Evolutionary conservation across 2,888 invertebrate genomes (phyloP), one percentile per base, ranked within the genome.

Genomic region (Cotesia congregata): DNA sequence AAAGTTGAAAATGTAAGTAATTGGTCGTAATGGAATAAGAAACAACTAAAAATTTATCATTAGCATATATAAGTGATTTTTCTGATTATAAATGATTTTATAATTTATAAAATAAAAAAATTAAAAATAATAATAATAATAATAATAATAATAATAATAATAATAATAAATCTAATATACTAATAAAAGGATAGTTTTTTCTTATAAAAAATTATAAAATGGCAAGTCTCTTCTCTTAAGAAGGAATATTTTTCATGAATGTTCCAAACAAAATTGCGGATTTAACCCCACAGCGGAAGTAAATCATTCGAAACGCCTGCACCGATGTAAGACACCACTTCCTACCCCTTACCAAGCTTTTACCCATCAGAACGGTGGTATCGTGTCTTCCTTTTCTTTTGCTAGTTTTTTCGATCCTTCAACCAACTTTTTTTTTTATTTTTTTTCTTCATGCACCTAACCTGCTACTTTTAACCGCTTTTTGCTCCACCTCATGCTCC

Each of bases 231-330:
- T 50, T 83, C 83, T 77, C 83, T 80, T 83, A 82, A 82, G 80
- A 71, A 81, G 83, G 86, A 86, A 88, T 88, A 88, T 88, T 88
- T 87, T 88, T 88, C 88, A 88, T 88, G 87, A 88, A 88, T 88
- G 87, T 87, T 88, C 86, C 87, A 88, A 88, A 88, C 86, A 87
- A 88, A 88, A 88, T 88, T 86, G 88, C 87, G 85, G 85, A 86
- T 88, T 87, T 87, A 88, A 88, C 87, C 87, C 73, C 87, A 85
- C 83, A 86, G 85, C 83, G 84, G 80, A 84, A 85, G 83, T 87
- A 87, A 87, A 87, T 87, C 86, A 87, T 87, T 87, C 86, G 86
- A 85, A 83, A 84, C 82, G 79, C 82, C 81, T 77, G 79, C 79
- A 82, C 81, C 81, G 69, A 76, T 76, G 77, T 78, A 77, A 80